A percentile compares a stretch with the other conserved stretches of the same genome.
phyloP scores from a whole-genome alignment of 2,113 vertebrate genomes.

The Callospermophilus lateralis region DNA sequence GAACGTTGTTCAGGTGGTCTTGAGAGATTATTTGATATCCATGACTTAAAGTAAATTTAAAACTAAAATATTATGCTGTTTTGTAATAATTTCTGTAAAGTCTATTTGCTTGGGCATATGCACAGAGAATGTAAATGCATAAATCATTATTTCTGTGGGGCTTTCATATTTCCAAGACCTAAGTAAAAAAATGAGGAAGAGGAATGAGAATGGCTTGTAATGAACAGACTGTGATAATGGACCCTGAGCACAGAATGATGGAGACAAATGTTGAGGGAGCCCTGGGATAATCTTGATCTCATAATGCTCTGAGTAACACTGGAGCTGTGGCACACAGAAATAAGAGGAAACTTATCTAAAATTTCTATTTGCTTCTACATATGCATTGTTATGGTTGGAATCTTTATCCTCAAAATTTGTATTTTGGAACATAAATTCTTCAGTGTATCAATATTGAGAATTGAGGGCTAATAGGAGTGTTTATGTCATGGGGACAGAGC shows the following conservation, averaged over 20 bases:
- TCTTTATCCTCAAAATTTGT: not conserved
- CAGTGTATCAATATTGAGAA: not conserved
- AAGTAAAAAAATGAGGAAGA: not conserved
- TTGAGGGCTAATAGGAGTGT: not conserved
- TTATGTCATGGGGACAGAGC: not conserved
- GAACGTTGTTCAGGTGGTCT: not conserved
- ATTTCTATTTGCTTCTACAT: not conserved
- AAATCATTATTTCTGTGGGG: not conserved
- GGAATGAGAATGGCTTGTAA: not conserved
- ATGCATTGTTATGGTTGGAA: not conserved
- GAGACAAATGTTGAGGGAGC: not conserved
- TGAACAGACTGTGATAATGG: not conserved
- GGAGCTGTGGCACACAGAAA: not conserved
- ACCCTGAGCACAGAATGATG: accelerated
- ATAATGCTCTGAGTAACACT: not conserved
- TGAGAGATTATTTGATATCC: not conserved
- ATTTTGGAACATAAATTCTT: not conserved
- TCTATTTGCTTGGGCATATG: not conserved
- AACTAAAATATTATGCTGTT: not conserved
- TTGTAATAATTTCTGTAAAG: not conserved
- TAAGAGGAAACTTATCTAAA: not conserved
- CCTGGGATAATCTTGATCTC: not conserved
- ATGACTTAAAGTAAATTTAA: not conserved
- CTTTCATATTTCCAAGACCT: not conserved
- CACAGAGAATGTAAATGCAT: not conserved